Base-by-base conservation (phyloP, 2,888 invertebrate genomes). In the Cephus pulcher region DNA sequence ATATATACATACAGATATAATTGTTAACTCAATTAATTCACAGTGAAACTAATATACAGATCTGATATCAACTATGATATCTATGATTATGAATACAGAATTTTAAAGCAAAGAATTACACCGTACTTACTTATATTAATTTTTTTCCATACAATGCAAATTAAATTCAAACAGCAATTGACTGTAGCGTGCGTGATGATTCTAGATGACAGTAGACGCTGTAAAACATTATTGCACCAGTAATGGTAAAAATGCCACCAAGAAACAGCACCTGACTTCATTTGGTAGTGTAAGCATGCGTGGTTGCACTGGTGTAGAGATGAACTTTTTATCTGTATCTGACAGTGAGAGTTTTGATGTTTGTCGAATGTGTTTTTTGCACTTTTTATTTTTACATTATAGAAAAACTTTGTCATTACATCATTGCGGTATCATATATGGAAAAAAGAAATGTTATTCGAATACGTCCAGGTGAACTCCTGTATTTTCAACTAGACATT, bases 311-410 rank as follows among this genome's bases (percentile, higher is more conserved):
- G 82, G 82, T 84, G 85, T 89, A 87, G 86, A 87, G 83, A 82
- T 82, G 84, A 84, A 84, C 83, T 83, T 87, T 83, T 87, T 89
- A 86, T 87, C 86, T 89, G 89, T 91, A 91, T 91, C 91, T 91
- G 91, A 91, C 91, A 90, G 89, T 91, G 90, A 90, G 91, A 91
- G 91, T 91, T 91, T 91, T 91, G 91, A 91, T 91, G 90, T 91
- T 85, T 89, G 88, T 88, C 88, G 89, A 91, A 90, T 91, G 90
- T 90, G 86, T 89, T 88, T 73, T 37, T 80, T 78, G 79, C 79
- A 82, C 56, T 56, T 56, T 56, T 56, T 23, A 56, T 56, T 56
- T 56, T 56, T 23, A 56, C 23, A 15, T 23, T 56, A 56, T 56
- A 56, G 56, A 56, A 56, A 56, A 56, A 56, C 56, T 23, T 56